Base-by-base conservation (phyloP, 2,888 invertebrate genomes). In the Drosophila macrospina region DNA sequence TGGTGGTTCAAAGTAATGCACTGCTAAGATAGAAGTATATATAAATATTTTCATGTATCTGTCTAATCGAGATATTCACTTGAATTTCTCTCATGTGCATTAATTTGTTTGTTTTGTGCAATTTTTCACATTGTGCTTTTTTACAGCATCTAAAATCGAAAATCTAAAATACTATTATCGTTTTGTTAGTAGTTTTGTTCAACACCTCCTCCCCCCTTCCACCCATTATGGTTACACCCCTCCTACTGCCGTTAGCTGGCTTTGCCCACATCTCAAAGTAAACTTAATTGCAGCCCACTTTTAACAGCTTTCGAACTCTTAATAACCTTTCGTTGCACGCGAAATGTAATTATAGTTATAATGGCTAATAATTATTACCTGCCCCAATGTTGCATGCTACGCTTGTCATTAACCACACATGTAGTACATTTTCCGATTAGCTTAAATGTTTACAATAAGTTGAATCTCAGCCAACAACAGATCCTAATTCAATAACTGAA, bases 111-210 rank as follows among this genome's bases (percentile, higher is more conserved):
- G 67, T 74, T 86, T 73, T 80, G 68, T 67, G 67, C 44, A 64
- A 71, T 60, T 80, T 82, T 88, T 86, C 86, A 60, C 88, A 88
- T 83, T 50, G 83, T 83, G 73, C n/a, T 80, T 79, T 51, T 44
- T 16, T 34, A 32, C 24, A 36, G 34, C 34, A 41, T 45, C 44
- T 48, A 32, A 52, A 77, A 41, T 45, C 44, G 34, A 32, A 52
- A 77, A 57, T 50, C 26, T 41, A 26, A 50, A 77, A 48, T 63
- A 65, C 78, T 86, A 84, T 84, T 84, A 74, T 50, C 74, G 56
- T 69, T 75, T 74, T 42, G 74, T 61, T 74, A 63, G 37, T 74
- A 73, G 80, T 70, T 82, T 82, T 82, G 84, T 70, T 68, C 39
- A 64, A 67, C 71, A 75, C 54, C 44, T 3, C n/a, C n/a, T n/a